Evolutionary conservation across 2,888 invertebrate species (phyloP).

Genomic region (Thumatha senex): DNA sequence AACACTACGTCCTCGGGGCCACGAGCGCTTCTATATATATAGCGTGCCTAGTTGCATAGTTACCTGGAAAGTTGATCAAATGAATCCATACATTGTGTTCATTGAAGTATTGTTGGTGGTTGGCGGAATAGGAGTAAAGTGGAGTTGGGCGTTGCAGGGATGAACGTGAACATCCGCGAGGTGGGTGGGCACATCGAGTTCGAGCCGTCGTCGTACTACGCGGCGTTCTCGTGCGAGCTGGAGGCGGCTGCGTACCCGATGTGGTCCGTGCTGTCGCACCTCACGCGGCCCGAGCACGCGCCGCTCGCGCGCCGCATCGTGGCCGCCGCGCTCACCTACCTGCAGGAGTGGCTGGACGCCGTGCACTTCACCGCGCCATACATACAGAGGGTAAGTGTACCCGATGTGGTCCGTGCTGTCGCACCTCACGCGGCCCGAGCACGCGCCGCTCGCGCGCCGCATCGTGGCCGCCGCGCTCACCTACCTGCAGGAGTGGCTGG

Average conservation of each 20-base stretch:
- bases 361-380: constrained; percentile 88
- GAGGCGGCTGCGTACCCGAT: constrained; percentile 98
- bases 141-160: no score
- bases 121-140: no score
- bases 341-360: constrained; percentile 95
- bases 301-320: constrained; percentile 90
- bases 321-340: constrained; percentile 88
- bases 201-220: constrained; percentile 98
- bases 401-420: neutral
- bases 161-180: constrained; percentile 98
- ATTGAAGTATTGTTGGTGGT: no score
- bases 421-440: constrained; percentile 42
- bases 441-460: constrained; percentile 90
- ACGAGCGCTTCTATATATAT: no score
- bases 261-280: constrained; percentile 97
- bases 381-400: constrained; percentile 65
- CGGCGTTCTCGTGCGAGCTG: constrained; percentile 98
- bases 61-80: no score
- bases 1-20: no score
- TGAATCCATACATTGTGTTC: no score
- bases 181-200: constrained; percentile 96
- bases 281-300: constrained; percentile 89
- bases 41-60: no score
- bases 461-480: constrained; percentile 87
- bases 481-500: constrained; percentile 94